Evolutionary conservation across 2,888 invertebrate species (phyloP), one percentile per base, ranked within the genome.

Genomic region (Rhingia rostrata): DNA sequence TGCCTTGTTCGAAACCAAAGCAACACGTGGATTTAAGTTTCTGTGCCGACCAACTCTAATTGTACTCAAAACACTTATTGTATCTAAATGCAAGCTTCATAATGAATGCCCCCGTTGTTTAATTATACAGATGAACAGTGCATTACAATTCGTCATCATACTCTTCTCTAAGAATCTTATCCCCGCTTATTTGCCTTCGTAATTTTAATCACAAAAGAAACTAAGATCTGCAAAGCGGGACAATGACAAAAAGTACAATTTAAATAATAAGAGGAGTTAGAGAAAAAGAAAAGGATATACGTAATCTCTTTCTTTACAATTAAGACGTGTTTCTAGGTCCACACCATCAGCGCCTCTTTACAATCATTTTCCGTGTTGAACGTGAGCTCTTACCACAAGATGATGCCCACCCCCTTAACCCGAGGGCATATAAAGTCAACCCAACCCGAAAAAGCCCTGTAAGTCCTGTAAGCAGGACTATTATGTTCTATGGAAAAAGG

Each of bases 301-400:
- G 77, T 82, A 77, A 66, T 70, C 77, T 61, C 70, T 10, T 70
- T 51, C 45, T 64, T 53, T 60, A 77, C 70, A 82, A 77, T 82
- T 72, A 81, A 81, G 75, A 82, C 54, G 54, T 82, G 70, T 61
- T 75, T 33, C 58, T 37, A 51, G 41, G 63, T 61, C 74, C 49
- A 49, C 2, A 49, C 22, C 7, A 22, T 49, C 56, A 45, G 12
- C n/a, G 47, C 53, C 66, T 35, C 35, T 47, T 75, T 72, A 60
- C 58, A 82, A 45, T 53, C 33, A 64, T 75, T 70, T 69, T 49
- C 56, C 47, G 10, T 74, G 69, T 64, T 47, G 60, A 60, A 84
- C 80, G 84, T 84, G 79, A 80, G 80, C 54, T 66, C 74, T 69
- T 80, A 70, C 74, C 74, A 66, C 69, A 66, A 60, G 54, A 64